phyloP scores from a whole-genome alignment of 1,140 invertebrate species.

The Drosophila saltans region DNA sequence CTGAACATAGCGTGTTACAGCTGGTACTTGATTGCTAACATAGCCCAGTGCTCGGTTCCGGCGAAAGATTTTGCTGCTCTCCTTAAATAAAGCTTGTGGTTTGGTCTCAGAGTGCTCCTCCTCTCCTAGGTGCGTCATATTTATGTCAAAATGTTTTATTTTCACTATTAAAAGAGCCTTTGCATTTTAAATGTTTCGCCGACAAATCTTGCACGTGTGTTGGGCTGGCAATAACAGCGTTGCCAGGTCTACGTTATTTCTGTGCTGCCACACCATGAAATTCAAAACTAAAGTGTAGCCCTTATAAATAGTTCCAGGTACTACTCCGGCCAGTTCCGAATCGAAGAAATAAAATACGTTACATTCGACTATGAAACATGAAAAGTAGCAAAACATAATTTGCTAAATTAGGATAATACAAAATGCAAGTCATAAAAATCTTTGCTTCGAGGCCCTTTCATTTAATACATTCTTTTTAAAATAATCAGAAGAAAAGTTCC shows the following conservation, averaged over 20 bases:
- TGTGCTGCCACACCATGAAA: background rate
- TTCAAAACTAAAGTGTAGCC: background rate
- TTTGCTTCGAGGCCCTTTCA: too few relatives aligned
- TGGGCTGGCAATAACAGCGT: background rate
- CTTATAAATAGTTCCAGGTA: background rate
- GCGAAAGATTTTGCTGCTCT: constrained; percentile 90
- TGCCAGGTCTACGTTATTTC: background rate
- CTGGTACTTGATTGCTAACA: constrained; percentile 96
- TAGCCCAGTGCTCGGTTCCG: constrained; percentile 94
- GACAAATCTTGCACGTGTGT: constrained; percentile 9
- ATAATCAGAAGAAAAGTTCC: too few relatives aligned
- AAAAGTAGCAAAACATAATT: too few relatives aligned
- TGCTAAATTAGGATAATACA: too few relatives aligned
- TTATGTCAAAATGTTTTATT: constrained; percentile 17
- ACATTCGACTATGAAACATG: background rate
- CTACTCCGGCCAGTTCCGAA: background rate
- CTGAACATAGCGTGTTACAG: constrained; percentile 92
- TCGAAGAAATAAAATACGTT: background rate
- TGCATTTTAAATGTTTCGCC: constrained; percentile 14
- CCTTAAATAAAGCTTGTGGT: constrained; percentile 40
- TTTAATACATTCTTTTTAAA: too few relatives aligned
- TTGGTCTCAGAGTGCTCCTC: constrained; percentile 27
- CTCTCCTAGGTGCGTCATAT: constrained; percentile 53
- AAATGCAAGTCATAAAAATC: too few relatives aligned
- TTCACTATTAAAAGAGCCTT: background rate